These are phyloP conservation scores for Melipona beecheii DNA, from an alignment of 2,888 invertebrate genomes.

Conservation along the genomic window DNA sequence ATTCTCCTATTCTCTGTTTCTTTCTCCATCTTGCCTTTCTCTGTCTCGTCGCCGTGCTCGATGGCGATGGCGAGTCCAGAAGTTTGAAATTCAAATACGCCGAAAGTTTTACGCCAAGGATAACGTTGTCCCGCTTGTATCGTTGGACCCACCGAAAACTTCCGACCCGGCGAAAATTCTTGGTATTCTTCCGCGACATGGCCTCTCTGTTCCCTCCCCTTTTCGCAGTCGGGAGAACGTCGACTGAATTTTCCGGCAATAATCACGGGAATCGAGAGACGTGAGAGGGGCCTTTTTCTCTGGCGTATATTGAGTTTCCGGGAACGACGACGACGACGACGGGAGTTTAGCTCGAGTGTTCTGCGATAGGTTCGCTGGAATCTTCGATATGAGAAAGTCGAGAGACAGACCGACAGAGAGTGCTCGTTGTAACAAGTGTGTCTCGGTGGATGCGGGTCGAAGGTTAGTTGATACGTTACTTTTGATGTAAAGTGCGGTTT, in stretches of 20 bases:
- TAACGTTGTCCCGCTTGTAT: slow-evolving; percentile 61
- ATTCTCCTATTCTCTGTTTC: neutral
- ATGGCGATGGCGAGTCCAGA: slow-evolving; percentile 13
- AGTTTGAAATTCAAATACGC: slow-evolving; percentile 62
- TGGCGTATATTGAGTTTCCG: slow-evolving; percentile 10
- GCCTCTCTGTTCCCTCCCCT: neutral
- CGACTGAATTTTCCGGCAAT: slow-evolving; percentile 29
- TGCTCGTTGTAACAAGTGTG: neutral
- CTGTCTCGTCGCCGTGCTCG: neutral
- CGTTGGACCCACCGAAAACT: slow-evolving; percentile 19
- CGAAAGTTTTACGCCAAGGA: slow-evolving; percentile 51
- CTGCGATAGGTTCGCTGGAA: neutral
- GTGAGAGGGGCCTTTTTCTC: neutral
- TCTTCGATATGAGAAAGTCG: neutral
- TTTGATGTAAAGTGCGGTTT: neutral
- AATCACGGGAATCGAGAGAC: slow-evolving; percentile 27
- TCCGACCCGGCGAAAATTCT: slow-evolving; percentile 34
- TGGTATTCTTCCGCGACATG: slow-evolving; percentile 44
- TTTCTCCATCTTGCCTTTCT: neutral
- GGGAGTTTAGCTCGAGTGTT: neutral
- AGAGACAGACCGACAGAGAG: neutral
- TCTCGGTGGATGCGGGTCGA: neutral
- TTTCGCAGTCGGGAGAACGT: neutral
- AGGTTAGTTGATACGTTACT: neutral
- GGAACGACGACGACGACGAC: too few species aligned